phyloP scores from a whole-genome alignment of 2,113 vertebrate species.

The Madoqua kirkii region DNA sequence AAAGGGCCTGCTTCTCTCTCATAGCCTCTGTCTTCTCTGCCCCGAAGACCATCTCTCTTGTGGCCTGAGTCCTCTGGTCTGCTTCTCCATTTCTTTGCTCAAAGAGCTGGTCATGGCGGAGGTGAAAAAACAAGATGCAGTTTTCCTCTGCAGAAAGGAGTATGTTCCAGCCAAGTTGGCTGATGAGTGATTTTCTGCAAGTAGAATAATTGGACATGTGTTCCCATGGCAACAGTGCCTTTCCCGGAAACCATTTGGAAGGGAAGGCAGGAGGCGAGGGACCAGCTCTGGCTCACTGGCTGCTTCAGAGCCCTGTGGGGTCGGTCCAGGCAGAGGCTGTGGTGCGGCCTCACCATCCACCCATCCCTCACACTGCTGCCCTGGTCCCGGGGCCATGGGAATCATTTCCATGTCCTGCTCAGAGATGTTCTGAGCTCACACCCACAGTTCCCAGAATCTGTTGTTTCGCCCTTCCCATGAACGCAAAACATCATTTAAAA shows the following conservation, averaged over 20 bases:
- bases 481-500: not conserved
- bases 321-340: not conserved
- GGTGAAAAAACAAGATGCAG: not conserved
- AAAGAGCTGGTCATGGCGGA: not conserved
- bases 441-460: accelerated
- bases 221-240: slow-evolving; percentile 61
- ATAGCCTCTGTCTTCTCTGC: not conserved
- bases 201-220: slow-evolving; percentile 32
- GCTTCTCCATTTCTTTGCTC: not conserved
- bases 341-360: accelerated
- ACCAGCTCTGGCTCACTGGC: not conserved
- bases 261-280: not conserved
- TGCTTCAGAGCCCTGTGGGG: not conserved
- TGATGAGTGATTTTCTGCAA: slow-evolving; percentile 26
- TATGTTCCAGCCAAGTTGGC: slow-evolving; percentile 37
- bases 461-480: accelerated
- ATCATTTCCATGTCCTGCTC: accelerated
- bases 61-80: accelerated
- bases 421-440: not conserved
- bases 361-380: not conserved
- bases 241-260: not conserved
- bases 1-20: not conserved
- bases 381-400: accelerated
- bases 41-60: accelerated
- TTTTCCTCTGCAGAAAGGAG: not conserved